Percentiles rank a stretch among this genome's conserved stretches.
Evolutionary conservation across 2,797 vertebrate genomes (phyloP).

Genomic region (Amblyraja radiata): DNA sequence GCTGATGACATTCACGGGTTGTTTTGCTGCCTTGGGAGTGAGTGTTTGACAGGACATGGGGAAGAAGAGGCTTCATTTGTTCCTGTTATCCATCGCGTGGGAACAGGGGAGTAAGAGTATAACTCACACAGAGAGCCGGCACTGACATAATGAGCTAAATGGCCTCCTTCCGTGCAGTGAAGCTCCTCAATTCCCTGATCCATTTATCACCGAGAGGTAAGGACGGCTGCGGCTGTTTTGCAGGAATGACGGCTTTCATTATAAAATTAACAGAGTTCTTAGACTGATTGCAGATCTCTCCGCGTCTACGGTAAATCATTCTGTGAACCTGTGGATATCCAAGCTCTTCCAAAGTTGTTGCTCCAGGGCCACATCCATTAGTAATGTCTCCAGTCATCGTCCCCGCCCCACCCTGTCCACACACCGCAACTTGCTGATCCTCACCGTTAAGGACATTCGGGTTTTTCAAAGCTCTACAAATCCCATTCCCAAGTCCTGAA

Average conservation of each 20-base stretch:
- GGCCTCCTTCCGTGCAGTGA: neutral
- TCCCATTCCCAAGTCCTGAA: neutral
- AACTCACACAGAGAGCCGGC: neutral
- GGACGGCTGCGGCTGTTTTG: neutral
- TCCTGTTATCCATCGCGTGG: too few relatives aligned
- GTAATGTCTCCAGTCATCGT: neutral
- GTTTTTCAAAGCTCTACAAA: too few relatives aligned
- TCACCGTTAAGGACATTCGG: too few relatives aligned
- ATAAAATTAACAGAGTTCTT: neutral
- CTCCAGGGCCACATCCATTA: neutral
- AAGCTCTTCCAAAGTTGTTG: neutral
- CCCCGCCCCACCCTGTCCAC: too few relatives aligned
- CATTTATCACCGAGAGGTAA: neutral
- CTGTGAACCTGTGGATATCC: neutral
- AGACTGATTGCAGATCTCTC: neutral
- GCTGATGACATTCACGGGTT: too few relatives aligned
- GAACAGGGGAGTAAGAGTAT: neutral
- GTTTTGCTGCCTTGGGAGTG: too few relatives aligned
- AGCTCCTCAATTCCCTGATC: neutral
- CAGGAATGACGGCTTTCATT: neutral
- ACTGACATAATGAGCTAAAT: neutral
- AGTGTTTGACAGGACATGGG: too few relatives aligned
- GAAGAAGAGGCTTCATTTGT: too few relatives aligned
- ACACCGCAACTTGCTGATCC: too few relatives aligned
- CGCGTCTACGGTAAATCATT: neutral